Percentiles rank a stretch among this genome's conserved stretches.
Conservation (phyloP, 2,113 vertebrate species). For the Prolemur simus region DNA sequence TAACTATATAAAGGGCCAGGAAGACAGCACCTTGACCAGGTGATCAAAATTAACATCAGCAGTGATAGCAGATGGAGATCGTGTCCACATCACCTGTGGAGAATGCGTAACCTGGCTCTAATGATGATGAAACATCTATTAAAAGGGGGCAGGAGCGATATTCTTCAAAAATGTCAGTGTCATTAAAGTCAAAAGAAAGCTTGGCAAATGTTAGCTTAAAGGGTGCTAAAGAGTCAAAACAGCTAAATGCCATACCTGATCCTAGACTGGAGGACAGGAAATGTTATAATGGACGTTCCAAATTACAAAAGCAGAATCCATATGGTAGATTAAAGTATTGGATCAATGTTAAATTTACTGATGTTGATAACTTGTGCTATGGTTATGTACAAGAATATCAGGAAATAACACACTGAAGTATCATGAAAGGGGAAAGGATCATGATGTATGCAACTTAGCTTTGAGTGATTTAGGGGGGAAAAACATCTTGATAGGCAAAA, state of each 20-base stretch:
- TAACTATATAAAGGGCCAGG: neutral
- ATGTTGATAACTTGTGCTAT: neutral
- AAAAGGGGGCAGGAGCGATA: neutral
- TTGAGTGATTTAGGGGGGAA: neutral
- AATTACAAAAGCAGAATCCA: neutral
- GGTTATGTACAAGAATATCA: neutral
- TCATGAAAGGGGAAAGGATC: neutral
- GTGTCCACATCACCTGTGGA: neutral
- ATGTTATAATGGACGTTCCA: neutral
- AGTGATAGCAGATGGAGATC: neutral
- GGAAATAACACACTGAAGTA: neutral
- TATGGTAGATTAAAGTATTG: neutral
- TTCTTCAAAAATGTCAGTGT: neutral
- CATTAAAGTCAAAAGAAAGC: neutral
- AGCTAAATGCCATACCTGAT: neutral
- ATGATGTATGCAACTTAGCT: neutral
- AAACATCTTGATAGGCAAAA: neutral
- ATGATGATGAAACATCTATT: neutral
- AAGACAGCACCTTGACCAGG: neutral
- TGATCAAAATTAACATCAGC: neutral
- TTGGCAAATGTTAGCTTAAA: neutral
- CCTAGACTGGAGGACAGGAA: neutral
- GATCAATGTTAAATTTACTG: neutral
- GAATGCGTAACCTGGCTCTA: neutral
- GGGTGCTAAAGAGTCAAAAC: neutral